Evolutionary conservation across 2,113 vertebrate species (phyloP), one percentile per base, ranked within the genome.

Genomic region (Pardalotus punctatus): DNA sequence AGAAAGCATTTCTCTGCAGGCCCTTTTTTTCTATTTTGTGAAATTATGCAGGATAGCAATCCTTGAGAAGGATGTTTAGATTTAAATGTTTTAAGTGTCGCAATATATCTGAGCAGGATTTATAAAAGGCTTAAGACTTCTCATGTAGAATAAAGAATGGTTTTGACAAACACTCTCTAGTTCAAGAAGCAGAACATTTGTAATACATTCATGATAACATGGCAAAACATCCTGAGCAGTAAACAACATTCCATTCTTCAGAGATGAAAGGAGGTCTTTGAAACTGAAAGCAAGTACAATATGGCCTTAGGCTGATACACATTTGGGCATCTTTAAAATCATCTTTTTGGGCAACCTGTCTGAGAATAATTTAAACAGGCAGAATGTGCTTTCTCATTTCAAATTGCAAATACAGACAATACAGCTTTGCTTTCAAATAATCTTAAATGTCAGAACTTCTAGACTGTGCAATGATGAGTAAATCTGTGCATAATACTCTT

Each of bases 161-260:
- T 87, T 96, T 94, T 83, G 81, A 91, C 66, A 94, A 87, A 85
- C 70, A 65, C 71, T 77, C 60, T 83, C 10, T 90, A 91, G 93
- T 82, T 94, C 84, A 94, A 97, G 95, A 73, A 94, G 94, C 93
- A 97, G 93, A 95, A 92, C 77, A 61, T 85, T 97, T 91, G 86
- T 86, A 93, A 86, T 88, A 74, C 71, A 83, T 83, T 95, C 86
- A 86, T 94, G 94, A 95, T 94, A 97, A 93, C 91, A 80, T 83
- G 94, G 87, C 89, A 96, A 96, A 97, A 94, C 92, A 95, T 96
- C 81, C 95, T 89, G 71, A 96, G 95, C 95, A 76, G 90, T 97
- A 97, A 97, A 97, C 96, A 96, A 86, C 94, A 95, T 97, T 96
- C 96, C 95, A 89, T 96, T 97, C 92, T 97, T 96, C 82, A 86